phyloP scores from a whole-genome alignment of 1,140 invertebrate genomes.

The Drosophila erecta region DNA sequence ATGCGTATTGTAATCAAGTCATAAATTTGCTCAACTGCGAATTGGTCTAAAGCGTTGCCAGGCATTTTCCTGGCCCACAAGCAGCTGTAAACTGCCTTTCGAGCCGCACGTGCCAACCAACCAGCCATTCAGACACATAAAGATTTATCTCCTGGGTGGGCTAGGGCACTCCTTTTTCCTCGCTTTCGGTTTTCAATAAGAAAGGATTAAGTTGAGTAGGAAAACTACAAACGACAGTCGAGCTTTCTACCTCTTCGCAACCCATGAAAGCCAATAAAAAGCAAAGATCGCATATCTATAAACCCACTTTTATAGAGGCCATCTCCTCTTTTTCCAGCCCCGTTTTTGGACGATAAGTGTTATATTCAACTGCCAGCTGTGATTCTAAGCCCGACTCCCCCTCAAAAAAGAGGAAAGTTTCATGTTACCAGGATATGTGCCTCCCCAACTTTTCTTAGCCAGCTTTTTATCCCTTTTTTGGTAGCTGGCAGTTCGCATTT shows the following conservation, averaged over 20 bases:
- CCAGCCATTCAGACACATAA: conserved; percentile 30
- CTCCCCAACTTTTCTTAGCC: background rate
- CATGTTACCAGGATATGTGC: conserved; percentile 61
- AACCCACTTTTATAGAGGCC: conserved; percentile 39
- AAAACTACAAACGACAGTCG: conserved; percentile 68
- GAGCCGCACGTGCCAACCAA: conserved; percentile 54
- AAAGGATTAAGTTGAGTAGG: conserved; percentile 73
- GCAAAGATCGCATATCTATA: conserved; percentile 71
- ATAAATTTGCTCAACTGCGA: conserved; percentile 73
- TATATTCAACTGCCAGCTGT: conserved; percentile 78
- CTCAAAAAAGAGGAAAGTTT: conserved; percentile 54
- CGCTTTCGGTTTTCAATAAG: conserved; percentile 73
- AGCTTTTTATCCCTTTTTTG: conserved; percentile 29
- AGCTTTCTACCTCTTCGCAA: conserved; percentile 16
- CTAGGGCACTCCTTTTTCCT: conserved; percentile 43
- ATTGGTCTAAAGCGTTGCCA: conserved; percentile 66
- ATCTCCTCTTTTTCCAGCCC: background rate
- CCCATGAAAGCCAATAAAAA: conserved; percentile 70
- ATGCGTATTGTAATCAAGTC: conserved; percentile 76
- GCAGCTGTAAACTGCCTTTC: conserved; percentile 54
- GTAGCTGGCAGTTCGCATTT: conserved; percentile 12
- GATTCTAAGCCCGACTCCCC: conserved; percentile 49
- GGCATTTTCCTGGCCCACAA: conserved; percentile 23
- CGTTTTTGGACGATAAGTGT: conserved; percentile 66
- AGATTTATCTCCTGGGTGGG: conserved; percentile 54